Conservation (phyloP, 37 sponge, comb jelly and placozoan species). For the Amphimedon queenslandica region DNA sequence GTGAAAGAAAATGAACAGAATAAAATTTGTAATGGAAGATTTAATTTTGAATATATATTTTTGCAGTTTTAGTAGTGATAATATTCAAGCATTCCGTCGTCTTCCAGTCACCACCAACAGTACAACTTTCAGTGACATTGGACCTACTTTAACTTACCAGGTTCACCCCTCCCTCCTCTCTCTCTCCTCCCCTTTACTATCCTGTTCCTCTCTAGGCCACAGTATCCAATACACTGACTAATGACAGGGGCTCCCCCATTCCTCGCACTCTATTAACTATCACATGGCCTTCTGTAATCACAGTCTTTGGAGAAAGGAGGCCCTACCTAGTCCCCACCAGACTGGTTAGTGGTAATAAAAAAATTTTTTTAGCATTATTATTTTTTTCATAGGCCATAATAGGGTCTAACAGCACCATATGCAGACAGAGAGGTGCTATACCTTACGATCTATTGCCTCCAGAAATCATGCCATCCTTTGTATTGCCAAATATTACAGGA, state of each 20-base stretch:
- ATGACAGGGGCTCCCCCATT: conserved; percentile 19
- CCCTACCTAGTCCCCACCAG: not conserved
- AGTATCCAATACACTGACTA: conserved; percentile 22
- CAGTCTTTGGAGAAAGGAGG: not conserved
- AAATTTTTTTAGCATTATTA: not conserved
- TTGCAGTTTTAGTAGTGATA: not conserved
- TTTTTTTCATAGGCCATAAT: not conserved
- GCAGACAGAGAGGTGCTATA: not conserved
- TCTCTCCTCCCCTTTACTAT: not conserved
- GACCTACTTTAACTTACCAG: not conserved
- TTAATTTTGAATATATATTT: too few species aligned
- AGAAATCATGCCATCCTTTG: too few species aligned
- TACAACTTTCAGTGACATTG: not conserved
- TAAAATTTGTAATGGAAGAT: too few species aligned
- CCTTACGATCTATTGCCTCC: not conserved
- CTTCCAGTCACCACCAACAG: not conserved
- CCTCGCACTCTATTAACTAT: not conserved
- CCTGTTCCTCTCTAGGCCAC: not conserved
- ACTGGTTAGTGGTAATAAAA: not conserved
- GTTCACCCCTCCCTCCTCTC: not conserved
- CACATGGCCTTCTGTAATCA: not conserved
- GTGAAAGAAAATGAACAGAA: too few species aligned
- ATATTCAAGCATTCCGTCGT: not conserved
- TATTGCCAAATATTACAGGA: too few species aligned
- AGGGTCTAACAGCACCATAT: not conserved